A percentile compares a stretch with the other conserved stretches of the same genome.
These are phyloP conservation scores for Phalloptychus januarius DNA, from an alignment of 2,797 vertebrate species.

Conservation along the genomic window DNA sequence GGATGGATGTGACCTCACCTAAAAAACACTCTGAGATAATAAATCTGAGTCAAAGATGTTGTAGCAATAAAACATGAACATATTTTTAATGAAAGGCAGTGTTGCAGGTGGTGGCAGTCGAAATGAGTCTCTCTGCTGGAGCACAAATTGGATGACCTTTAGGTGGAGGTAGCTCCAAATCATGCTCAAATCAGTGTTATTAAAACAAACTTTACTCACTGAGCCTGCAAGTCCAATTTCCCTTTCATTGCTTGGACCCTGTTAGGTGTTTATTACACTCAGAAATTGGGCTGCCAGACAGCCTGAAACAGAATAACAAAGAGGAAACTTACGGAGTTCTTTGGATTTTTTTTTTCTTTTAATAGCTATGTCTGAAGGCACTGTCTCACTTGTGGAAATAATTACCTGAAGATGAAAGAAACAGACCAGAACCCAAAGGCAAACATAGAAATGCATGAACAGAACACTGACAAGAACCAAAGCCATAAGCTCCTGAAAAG, in stretches of 20 bases:
- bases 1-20: not conserved
- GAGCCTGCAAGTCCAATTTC: slow-evolving; percentile 50
- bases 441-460: not conserved
- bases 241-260: slow-evolving; percentile 26
- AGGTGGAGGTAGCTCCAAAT: not conserved
- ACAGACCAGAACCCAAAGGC: not conserved
- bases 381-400: slow-evolving; percentile 11
- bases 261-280: slow-evolving; percentile 9
- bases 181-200: slow-evolving; percentile 27
- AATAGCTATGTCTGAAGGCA: not conserved
- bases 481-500: not conserved
- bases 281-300: slow-evolving; percentile 17
- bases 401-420: slow-evolving; percentile 11
- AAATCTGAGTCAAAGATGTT: slow-evolving; percentile 5
- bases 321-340: slow-evolving; percentile 16
- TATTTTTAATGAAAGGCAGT: not conserved
- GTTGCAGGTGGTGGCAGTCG: not conserved
- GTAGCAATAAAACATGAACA: not conserved
- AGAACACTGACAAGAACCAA: not conserved
- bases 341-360: slow-evolving; percentile 5
- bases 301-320: not conserved
- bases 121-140: not conserved
- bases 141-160: not conserved
- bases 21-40: not conserved
- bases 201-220: slow-evolving; percentile 44